These are phyloP conservation scores for Liparis tanakae DNA, from an alignment of 2,797 vertebrate species.

Conservation along the genomic window DNA sequence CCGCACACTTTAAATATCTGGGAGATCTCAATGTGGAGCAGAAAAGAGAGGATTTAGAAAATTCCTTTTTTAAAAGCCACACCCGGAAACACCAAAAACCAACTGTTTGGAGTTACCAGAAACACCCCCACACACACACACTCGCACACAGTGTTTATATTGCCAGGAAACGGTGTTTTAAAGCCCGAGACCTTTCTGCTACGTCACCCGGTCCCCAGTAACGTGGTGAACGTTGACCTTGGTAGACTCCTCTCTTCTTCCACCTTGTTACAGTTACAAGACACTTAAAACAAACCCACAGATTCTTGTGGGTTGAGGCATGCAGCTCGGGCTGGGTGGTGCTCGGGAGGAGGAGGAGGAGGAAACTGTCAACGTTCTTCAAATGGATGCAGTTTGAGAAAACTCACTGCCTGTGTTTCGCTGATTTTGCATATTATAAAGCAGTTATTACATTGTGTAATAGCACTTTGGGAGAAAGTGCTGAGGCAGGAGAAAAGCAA, in stretches of 20 bases:
- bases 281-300: constrained; percentile 22
- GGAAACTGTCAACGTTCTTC: constrained; percentile 1
- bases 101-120: constrained; percentile 74
- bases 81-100: constrained; percentile 64
- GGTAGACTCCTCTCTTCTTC: constrained; percentile 33
- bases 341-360: not conserved
- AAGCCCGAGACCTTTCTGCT: constrained; percentile 17
- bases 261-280: constrained; percentile 6
- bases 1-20: constrained; percentile 37
- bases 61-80: constrained; percentile 52
- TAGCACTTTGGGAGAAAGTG: not conserved
- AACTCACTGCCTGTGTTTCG: not conserved
- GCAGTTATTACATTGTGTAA: not conserved
- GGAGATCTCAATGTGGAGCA: constrained; percentile 33
- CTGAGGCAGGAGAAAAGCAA: not conserved
- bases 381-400: not conserved
- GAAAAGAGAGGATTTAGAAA: constrained; percentile 56
- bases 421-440: not conserved
- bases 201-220: constrained; percentile 26
- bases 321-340: not conserved
- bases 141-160: constrained; percentile 47
- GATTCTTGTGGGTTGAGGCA: not conserved
- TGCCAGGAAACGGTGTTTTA: constrained; percentile 67
- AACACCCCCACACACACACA: constrained; percentile 25
- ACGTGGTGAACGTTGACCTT: constrained; percentile 43